Conservation (phyloP, 2,113 vertebrate genomes). For the Sturnira hondurensis region DNA sequence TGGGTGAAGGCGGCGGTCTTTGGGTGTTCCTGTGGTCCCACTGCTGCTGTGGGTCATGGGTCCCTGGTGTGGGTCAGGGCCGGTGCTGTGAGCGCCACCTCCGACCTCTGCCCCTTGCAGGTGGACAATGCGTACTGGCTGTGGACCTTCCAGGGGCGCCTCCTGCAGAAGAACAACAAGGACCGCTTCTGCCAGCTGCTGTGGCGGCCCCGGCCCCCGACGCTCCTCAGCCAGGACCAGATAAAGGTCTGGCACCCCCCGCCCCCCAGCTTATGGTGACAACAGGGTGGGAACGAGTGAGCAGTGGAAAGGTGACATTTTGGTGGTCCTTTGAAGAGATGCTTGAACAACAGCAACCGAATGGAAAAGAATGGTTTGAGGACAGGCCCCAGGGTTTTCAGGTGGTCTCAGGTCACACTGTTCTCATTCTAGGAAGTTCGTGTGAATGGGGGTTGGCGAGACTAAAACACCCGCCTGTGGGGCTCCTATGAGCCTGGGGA, state of each 20-base stretch:
- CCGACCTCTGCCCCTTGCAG: constrained; percentile 72
- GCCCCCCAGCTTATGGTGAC: accelerated
- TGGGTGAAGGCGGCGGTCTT: neutral
- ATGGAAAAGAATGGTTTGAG: accelerated
- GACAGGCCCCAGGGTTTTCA: accelerated
- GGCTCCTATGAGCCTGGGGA: neutral
- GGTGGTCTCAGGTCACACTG: accelerated
- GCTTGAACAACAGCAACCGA: accelerated
- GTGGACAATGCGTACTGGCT: constrained; percentile 99
- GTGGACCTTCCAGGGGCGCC: constrained; percentile 98
- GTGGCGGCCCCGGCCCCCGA: constrained; percentile 93
- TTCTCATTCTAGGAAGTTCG: accelerated
- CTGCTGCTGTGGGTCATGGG: neutral
- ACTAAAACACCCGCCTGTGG: neutral
- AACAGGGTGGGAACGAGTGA: accelerated
- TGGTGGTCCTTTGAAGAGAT: neutral
- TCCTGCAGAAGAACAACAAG: constrained; percentile 98
- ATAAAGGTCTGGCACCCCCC: constrained; percentile 85
- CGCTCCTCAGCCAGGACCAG: constrained; percentile 89
- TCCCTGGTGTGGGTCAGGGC: neutral
- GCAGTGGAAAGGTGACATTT: accelerated
- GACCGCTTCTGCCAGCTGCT: constrained; percentile 98
- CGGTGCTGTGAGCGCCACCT: neutral
- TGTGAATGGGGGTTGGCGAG: accelerated
- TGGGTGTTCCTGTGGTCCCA: neutral